phyloP scores from a whole-genome alignment of 2,797 vertebrate species.

The Emydoidea blandingii region DNA sequence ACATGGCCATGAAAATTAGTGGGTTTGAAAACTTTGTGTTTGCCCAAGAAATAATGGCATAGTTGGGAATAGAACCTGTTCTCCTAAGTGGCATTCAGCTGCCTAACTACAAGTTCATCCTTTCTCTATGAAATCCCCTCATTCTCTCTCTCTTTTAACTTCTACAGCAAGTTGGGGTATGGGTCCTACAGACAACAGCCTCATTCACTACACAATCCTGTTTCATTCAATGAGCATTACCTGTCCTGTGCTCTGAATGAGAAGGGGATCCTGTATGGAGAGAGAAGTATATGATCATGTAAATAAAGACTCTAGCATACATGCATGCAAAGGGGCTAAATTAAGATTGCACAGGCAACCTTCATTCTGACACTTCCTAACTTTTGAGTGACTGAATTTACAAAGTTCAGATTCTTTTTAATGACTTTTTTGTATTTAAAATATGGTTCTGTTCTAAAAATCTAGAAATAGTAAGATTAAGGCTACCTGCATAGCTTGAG shows the following conservation, averaged over 20 bases:
- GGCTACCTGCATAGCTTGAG: neutral
- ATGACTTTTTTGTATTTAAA: neutral
- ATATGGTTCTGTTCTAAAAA: neutral
- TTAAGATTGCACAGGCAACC: neutral
- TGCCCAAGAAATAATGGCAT: slow-evolving; percentile 45
- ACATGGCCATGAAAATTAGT: neutral
- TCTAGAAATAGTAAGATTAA: neutral
- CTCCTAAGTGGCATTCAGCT: neutral
- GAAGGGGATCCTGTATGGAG: neutral
- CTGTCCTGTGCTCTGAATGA: neutral
- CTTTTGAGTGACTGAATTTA: neutral
- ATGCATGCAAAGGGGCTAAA: neutral
- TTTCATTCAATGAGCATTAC: neutral
- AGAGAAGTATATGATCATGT: neutral
- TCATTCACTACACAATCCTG: neutral
- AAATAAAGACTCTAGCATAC: neutral
- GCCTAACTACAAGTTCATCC: too few relatives aligned
- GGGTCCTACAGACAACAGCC: neutral
- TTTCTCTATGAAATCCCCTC: neutral
- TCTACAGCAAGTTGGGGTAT: neutral
- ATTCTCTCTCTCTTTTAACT: slow-evolving; percentile 9
- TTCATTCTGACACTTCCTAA: neutral
- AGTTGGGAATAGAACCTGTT: neutral
- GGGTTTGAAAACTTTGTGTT: neutral
- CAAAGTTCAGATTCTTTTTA: neutral